phyloP scores from a whole-genome alignment of 2,113 vertebrate genomes.

The Paracanthobrama guichenoti region DNA sequence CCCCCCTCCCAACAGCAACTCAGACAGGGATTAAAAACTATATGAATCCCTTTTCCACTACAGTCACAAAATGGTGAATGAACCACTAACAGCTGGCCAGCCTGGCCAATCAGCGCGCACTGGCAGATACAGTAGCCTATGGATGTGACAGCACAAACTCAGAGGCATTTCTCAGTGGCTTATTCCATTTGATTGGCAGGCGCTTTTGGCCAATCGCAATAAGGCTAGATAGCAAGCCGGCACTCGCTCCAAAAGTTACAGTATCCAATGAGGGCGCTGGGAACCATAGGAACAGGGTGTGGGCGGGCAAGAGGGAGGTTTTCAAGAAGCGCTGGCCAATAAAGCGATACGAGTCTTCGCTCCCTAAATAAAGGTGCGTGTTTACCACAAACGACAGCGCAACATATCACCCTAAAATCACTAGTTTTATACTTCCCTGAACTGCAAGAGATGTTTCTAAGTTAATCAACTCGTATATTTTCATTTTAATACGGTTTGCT shows the following conservation, averaged over 20 bases:
- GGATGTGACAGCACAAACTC: slow-evolving; percentile 44
- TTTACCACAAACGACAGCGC: slow-evolving; percentile 78
- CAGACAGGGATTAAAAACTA: slow-evolving; percentile 74
- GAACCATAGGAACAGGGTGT: slow-evolving; percentile 79
- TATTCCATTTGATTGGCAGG: slow-evolving; percentile 61
- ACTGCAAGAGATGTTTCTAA: neutral
- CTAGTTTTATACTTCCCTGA: neutral
- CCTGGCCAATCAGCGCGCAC: slow-evolving; percentile 79
- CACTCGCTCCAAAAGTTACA: slow-evolving; percentile 82
- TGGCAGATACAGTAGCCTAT: slow-evolving; percentile 81
- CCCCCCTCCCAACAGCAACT: slow-evolving; percentile 70
- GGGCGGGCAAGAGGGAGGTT: slow-evolving; percentile 67
- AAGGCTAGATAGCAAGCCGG: slow-evolving; percentile 62
- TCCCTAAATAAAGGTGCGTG: slow-evolving; percentile 71
- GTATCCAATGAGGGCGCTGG: slow-evolving; percentile 79
- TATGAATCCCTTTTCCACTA: slow-evolving; percentile 87
- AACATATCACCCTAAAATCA: slow-evolving; percentile 52
- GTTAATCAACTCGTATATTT: neutral
- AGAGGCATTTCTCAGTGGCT: slow-evolving; percentile 65
- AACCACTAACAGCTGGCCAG: slow-evolving; percentile 91
- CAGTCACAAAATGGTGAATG: slow-evolving; percentile 98
- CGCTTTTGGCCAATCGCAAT: slow-evolving; percentile 68
- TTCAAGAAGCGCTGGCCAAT: slow-evolving; percentile 68
- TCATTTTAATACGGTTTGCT: neutral
- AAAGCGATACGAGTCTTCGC: slow-evolving; percentile 61